phyloP scores from a whole-genome alignment of 2,797 vertebrate genomes.

The Mycteria americana region DNA sequence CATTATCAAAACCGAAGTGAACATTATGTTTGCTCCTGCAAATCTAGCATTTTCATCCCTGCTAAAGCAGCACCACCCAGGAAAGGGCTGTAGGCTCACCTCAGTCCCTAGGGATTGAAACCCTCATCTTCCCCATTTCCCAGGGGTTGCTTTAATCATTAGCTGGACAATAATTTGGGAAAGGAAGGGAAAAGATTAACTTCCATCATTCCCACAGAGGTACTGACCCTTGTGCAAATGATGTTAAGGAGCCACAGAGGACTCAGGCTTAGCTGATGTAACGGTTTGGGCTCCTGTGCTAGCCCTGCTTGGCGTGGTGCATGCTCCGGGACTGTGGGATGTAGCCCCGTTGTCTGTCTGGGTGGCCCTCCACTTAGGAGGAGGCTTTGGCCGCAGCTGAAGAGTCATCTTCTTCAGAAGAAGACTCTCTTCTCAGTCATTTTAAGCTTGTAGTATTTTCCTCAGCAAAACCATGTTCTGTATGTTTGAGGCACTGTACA shows the following conservation, averaged over 20 bases:
- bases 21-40: neutral
- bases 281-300: neutral
- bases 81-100: neutral
- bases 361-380: too few species aligned
- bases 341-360: accelerated
- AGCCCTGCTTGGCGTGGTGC: neutral
- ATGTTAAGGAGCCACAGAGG: neutral
- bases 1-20: neutral
- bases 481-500: neutral
- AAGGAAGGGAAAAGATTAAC: neutral
- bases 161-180: neutral
- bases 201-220: neutral
- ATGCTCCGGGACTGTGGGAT: accelerated
- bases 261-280: neutral
- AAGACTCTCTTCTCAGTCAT: neutral
- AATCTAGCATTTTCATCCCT: neutral
- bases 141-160: conserved; percentile 28
- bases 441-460: neutral
- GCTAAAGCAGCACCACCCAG: neutral
- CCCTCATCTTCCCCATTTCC: neutral
- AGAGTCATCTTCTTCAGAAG: too few species aligned
- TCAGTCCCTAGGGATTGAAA: neutral
- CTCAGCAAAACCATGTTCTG: neutral
- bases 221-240: neutral
- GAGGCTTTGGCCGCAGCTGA: neutral